A percentile compares a stretch with the other conserved stretches of the same genome.
Evolutionary conservation across 2,888 invertebrate species (phyloP).

Genomic region (Parnassius mnemosyne): DNA sequence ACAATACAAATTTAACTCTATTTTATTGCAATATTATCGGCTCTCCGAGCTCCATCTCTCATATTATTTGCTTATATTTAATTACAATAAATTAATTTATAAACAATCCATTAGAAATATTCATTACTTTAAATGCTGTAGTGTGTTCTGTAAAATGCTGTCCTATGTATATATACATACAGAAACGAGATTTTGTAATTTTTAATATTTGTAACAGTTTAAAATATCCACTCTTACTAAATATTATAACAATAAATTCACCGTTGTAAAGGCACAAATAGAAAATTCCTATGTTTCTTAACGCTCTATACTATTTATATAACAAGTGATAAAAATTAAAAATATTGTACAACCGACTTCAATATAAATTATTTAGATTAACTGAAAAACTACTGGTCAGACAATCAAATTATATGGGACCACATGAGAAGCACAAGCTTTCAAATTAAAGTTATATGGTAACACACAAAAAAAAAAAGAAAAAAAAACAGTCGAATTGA

Average conservation of each 20-base stretch:
- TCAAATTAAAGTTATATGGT: too few relatives aligned
- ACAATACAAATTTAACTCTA: constrained; percentile 9
- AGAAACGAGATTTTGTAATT: background rate
- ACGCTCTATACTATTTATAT: too few relatives aligned
- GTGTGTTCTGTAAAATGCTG: background rate
- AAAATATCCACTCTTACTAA: background rate
- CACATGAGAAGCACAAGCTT: too few relatives aligned
- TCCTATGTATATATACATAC: background rate
- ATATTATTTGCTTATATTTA: constrained; percentile 20
- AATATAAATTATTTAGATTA: too few relatives aligned
- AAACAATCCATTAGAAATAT: background rate
- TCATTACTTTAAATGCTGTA: constrained; percentile 17
- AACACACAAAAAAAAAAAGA: too few relatives aligned
- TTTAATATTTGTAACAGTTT: background rate
- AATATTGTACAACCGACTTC: too few relatives aligned
- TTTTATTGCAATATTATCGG: constrained; percentile 40
- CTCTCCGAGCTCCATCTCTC: constrained; percentile 32
- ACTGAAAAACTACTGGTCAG: too few relatives aligned
- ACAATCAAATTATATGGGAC: too few relatives aligned
- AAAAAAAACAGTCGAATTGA: too few relatives aligned
- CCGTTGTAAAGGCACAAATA: background rate
- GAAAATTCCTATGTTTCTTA: too few relatives aligned
- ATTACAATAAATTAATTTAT: constrained; percentile 24
- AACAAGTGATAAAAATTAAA: too few relatives aligned
- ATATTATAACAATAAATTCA: background rate